Evolutionary conservation across 2,888 invertebrate genomes (phyloP), one percentile per base, ranked within the genome.

Genomic region (Lasioglossum figueresi): DNA sequence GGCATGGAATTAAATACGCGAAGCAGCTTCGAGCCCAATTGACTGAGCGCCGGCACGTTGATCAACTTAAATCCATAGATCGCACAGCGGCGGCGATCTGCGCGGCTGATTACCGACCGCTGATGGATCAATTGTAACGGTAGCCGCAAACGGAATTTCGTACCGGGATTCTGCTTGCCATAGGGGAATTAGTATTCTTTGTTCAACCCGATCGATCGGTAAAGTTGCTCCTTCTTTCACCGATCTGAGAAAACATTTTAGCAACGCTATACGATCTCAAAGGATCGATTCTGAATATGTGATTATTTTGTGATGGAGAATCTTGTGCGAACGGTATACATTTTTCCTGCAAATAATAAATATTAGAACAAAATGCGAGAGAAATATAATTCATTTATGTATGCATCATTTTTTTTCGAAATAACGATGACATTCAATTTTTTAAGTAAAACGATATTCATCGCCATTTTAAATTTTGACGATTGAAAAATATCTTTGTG

Each of bases 1-100:
- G 59, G 45, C 63, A 63, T 45, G 34, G 37, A 77, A 78, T 84
- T 81, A 76, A 71, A 68, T 63, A 48, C 45, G 19, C 48, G 52
- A 40, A 52, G 14, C 79, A 70, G 45, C 59, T 73, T 43, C 48
- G 27, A 48, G 12, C 14, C 6, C 34, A 68, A 82, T 76, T 70
- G 63, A 59, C 71, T 56, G 74, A 34, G 56, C 23, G 8, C 71
- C 31, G n/a, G n/a, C n/a, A 40, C 56, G 48, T 34, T 79, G 43
- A 34, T 76, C 77, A 52, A 72, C 48, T 66, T 59, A 76, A 74
- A 56, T 70, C 56, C 68, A 31, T 48, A 56, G 12, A 45, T 45
- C 16, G 19, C 31, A 8, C 31, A 19, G 27, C 45, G 23, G 4
- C 1, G 10, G 12, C 8, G 19, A 23, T 8, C 8, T 8, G 12